Evolutionary conservation across 2,888 invertebrate genomes (phyloP), one percentile per base, ranked within the genome.

Genomic region (Hanleya hanleyi): DNA sequence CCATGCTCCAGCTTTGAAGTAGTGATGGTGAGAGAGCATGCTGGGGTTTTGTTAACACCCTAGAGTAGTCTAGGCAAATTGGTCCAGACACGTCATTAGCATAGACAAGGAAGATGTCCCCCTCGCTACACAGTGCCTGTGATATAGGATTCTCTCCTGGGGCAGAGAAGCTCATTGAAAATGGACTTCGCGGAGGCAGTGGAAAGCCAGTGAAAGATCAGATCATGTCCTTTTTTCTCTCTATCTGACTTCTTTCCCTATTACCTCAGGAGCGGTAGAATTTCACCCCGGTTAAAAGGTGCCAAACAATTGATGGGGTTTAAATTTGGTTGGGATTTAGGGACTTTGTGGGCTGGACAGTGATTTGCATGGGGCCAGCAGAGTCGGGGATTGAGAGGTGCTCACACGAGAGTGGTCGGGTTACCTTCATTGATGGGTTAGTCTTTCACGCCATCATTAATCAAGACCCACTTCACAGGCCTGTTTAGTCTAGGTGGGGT

Each of bases 211-310:
- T 41, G 41, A 41, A 18, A 41, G n/a, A 41, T 41, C 41, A 9
- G 41, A 41, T 41, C 41, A 41, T 12, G 18, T 18, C 41, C 41
- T 41, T 9, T 41, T 18, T 12, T 41, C 18, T n/a, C n/a, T n/a
- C n/a, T n/a, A n/a, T 9, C 57, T 57, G 57, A 22, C 29, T 57
- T 18, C 22, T 57, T 29, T 29, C 57, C 32, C 57, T 15, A 57
- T n/a, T n/a, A 57, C 57, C 57, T 29, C 57, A 29, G 29, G 22
- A 29, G 57, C 29, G 15, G 29, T 57, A 57, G 26, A 26, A 32
- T 57, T 57, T 57, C 57, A 57, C 57, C 29, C n/a, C 29, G 18
- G 57, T 57, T 57, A 57, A 57, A 57, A 57, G 57, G 57, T 57
- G 57, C 57, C 57, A 57, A 57, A 29, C 26, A 57, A 57, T 57